Percentiles rank a stretch among this genome's conserved stretches.
These are phyloP conservation scores for Ecliptopera silaceata DNA, from an alignment of 2,888 invertebrate species.

Conservation along the genomic window DNA sequence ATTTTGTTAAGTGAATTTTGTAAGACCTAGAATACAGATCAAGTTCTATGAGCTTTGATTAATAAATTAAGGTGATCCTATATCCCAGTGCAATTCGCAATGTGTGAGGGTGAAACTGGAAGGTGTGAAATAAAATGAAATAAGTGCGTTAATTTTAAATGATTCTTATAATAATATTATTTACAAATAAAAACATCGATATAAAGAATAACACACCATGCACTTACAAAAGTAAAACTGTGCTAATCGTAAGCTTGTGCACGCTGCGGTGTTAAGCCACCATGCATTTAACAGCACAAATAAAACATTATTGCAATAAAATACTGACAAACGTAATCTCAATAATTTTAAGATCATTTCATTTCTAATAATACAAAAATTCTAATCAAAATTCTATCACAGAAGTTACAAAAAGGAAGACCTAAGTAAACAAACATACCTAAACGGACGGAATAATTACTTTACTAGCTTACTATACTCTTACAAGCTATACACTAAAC, in stretches of 20 bases:
- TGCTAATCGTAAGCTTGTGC: conserved; percentile 73
- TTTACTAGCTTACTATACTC: conserved; percentile 4
- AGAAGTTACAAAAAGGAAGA: conserved; percentile 63
- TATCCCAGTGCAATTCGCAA: conserved; percentile 40
- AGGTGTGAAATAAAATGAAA: conserved; percentile 76
- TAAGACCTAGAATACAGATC: conserved; percentile 18
- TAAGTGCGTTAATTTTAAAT: conserved; percentile 79
- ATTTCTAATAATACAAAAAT: conserved; percentile 38
- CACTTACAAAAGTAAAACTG: conserved; percentile 75
- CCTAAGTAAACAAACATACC: conserved; percentile 46
- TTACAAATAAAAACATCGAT: conserved; percentile 71
- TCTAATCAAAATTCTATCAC: conserved; percentile 57
- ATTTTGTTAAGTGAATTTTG: not conserved
- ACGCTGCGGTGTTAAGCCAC: conserved; percentile 72
- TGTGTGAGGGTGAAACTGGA: conserved; percentile 63
- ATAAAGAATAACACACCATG: conserved; percentile 80
- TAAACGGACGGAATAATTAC: conserved; percentile 58
- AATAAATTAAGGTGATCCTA: conserved; percentile 21
- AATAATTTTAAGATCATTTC: conserved; percentile 36
- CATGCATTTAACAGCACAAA: conserved; percentile 60
- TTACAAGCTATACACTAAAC: conserved; percentile 25
- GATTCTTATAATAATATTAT: conserved; percentile 77
- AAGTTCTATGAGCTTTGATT: conserved; percentile 23
- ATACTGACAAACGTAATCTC: conserved; percentile 50
- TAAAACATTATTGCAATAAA: conserved; percentile 49